phyloP scores from a whole-genome alignment of 2,113 vertebrate genomes.

The Pseudopipra pipra region DNA sequence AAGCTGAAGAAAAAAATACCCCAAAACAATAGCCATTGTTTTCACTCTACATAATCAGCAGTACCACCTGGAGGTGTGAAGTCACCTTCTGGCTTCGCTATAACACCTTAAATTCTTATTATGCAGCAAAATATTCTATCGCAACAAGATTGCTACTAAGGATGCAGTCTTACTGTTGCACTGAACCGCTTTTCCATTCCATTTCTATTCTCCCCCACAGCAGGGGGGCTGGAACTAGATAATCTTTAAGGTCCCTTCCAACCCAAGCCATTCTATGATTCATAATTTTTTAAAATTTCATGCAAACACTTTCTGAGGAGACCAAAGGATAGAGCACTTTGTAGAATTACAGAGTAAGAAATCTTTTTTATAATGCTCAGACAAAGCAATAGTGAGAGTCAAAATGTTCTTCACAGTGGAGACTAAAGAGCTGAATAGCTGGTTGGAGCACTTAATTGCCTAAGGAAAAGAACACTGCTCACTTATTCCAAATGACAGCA shows the following conservation, averaged over 20 bases:
- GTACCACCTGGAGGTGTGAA: not conserved
- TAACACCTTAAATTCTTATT: not conserved
- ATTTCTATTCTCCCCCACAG: not conserved
- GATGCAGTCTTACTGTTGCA: not conserved
- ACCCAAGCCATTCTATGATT: not conserved
- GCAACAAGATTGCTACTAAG: not conserved
- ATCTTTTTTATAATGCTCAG: not conserved
- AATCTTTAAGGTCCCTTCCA: not conserved
- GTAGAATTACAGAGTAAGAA: not conserved
- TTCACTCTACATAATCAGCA: not conserved
- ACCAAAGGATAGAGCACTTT: not conserved
- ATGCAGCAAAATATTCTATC: not conserved
- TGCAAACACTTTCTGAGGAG: not conserved
- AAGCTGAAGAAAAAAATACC: not conserved
- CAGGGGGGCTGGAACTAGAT: not conserved
- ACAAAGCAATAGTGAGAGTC: not conserved
- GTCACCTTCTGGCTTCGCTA: not conserved
- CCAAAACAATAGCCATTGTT: not conserved
- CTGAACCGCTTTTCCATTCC: not conserved
- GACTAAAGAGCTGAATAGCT: not conserved
- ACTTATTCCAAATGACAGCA: not conserved
- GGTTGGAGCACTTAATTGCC: not conserved
- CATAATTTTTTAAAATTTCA: not conserved
- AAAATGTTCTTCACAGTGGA: not conserved
- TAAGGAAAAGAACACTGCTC: not conserved